These are phyloP conservation scores for Hypselothyrea guttata DNA, from an alignment of 2,888 invertebrate genomes.

Conservation along the genomic window DNA sequence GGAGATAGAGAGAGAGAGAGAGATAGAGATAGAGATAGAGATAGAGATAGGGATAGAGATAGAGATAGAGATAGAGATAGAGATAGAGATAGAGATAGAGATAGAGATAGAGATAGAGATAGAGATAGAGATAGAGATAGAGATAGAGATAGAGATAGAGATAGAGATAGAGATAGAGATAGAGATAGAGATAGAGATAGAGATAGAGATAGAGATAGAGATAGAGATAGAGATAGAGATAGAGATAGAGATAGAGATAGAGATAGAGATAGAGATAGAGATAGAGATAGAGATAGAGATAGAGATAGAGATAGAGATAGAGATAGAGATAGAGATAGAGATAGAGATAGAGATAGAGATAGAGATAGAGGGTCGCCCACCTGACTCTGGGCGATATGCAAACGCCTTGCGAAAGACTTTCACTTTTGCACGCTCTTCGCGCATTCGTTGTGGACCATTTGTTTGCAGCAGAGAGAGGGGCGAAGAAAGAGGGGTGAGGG, in stretches of 20 bases:
- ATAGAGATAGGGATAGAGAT: no score
- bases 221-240: no score
- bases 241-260: no score
- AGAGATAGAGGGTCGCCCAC: neutral
- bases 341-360: conserved; percentile 3
- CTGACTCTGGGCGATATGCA: conserved; percentile 27
- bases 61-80: no score
- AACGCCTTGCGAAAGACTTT: conserved; percentile 42
- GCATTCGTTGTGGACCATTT: conserved; percentile 18
- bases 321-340: neutral
- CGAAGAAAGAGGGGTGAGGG: neutral
- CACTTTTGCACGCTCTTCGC: conserved; percentile 44
- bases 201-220: no score
- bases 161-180: conserved; percentile 4
- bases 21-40: no score
- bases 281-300: conserved; percentile 1
- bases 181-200: neutral
- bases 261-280: no score
- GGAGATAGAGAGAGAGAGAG: neutral
- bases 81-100: no score
- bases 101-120: neutral
- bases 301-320: conserved; percentile 1
- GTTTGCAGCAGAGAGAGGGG: neutral
- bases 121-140: no score
- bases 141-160: conserved; percentile 4